Base-by-base conservation (phyloP, 1,140 invertebrate genomes). In the Pomacea maculata region DNA sequence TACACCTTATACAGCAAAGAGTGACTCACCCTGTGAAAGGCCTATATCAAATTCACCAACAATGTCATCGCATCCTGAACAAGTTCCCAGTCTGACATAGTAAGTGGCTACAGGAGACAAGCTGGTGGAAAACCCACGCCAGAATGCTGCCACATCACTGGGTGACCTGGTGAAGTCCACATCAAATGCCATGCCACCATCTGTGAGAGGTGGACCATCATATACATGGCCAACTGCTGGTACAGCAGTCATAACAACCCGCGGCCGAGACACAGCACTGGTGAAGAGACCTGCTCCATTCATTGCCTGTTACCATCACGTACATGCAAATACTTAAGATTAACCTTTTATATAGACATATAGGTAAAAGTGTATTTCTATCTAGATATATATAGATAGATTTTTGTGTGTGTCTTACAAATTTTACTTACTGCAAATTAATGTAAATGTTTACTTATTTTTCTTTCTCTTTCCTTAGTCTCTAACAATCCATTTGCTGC, bases 241-340 rank as follows among this genome's bases (percentile, higher is more conserved):
- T 7, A 82, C 70, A 2, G 84, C 78, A 68, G 78, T 75, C 55
- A 84, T 83, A 7, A 83, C 80, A 12, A 72, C 74, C 52, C 80
- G 65, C 15, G 84, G 74, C 78, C 78, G 82, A 52, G 86, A 85
- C 10, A 70, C 70, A 12, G 82, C 81, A 21, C 79, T 55, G 19
- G 82, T 83, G 61, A 75, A 61, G n/a, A 86, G 61, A 34, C 84
- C 82, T 45, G 84, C 86, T 81, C 80, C 79, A 75, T 86, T 86
- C n/a, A 78, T 81, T 29, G 86, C 84, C 86, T 86, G 21, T 54
- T 61, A 25, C 6, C 34, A 45, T 2, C 34, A 45, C 2, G 34
- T 45, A 45, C 34, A 45, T 45, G 6, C 34, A 45, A 45, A 25
- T 25, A 25, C 25, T 25, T 25, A 25, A 45, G 6, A 4, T 45